Evolutionary conservation across 2,888 invertebrate genomes (phyloP), one percentile per base, ranked within the genome.

Genomic region (Cantharis flavilabris): DNA sequence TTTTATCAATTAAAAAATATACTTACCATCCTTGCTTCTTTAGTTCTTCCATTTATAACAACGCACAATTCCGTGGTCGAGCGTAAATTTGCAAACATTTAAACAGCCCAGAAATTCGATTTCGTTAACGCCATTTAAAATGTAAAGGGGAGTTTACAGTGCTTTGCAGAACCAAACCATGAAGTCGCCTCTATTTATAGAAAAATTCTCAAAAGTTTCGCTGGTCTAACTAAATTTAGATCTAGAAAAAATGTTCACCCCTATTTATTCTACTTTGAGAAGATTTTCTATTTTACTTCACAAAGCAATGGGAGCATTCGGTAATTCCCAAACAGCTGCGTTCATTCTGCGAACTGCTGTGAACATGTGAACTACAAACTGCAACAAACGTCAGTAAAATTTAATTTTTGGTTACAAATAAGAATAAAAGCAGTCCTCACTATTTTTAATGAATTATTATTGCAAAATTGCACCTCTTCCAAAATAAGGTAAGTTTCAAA

Each of bases 11-110:
- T 85, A 84, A 86, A 86, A 87, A 85, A 86, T 87, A 83, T 84
- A 85, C 88, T 89, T 88, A 85, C 87, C 88, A 87, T 86, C 84
- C 86, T 83, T 83, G 85, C 86, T 86, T 86, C 85, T 30, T 18
- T 30, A 70, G 20, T 30, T 70, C 33, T 33, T 70, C 70, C 70
- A 28, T 70, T 18, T 18, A 33, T 14, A 26, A 9, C 28, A 23
- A 26, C 65, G 10, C 23, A 49, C 49, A n/a, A 49, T 49, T 49
- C 49, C 49, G 49, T 49, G n/a, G 49, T 49, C n/a, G n/a, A n/a
- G 49, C n/a, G n/a, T 49, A 49, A 69, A 69, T 69, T 26, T 16
- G 16, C 69, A 26, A 26, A 69, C 26, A 28, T 69, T 69, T 26
- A 69, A 49, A 49, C 49, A 49, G 49, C 49, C 49, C n/a, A 49